phyloP scores from a whole-genome alignment of 1,140 invertebrate species.

The Metaphire vulgaris region DNA sequence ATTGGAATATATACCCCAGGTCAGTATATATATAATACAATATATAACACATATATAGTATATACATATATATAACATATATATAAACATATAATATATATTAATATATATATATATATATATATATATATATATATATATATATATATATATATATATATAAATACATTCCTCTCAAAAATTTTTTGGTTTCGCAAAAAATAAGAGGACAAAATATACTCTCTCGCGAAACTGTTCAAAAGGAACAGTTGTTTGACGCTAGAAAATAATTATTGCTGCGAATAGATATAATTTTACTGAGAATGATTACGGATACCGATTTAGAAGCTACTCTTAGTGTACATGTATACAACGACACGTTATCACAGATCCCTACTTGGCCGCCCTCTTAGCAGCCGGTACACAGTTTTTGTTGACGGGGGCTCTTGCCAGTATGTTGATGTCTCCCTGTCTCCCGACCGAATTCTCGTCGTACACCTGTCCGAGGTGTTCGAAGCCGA shows the following conservation, averaged over 20 bases:
- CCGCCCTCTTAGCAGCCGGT: neutral
- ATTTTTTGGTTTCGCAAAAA: too few species aligned
- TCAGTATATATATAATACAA: too few species aligned
- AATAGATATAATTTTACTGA: neutral
- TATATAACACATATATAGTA: too few species aligned
- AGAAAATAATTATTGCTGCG: neutral
- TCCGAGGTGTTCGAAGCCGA: slow-evolving; percentile 10
- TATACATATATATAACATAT: too few species aligned
- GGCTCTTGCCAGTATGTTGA: neutral
- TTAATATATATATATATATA: too few species aligned
- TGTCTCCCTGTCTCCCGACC: slow-evolving; percentile 7
- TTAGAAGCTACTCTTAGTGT: neutral
- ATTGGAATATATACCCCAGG: too few species aligned
- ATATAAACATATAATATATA: too few species aligned
- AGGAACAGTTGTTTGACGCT: neutral
- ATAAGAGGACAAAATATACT: too few species aligned
- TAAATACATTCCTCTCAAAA: too few species aligned
- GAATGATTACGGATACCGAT: neutral
- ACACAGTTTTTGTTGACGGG: slow-evolving; percentile 11
- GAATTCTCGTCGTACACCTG: slow-evolving; percentile 24
- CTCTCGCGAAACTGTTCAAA: neutral
- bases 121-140: too few species aligned
- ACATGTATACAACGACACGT: neutral
- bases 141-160: too few species aligned
- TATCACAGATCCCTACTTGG: neutral